Base-by-base conservation (phyloP, 2,888 invertebrate genomes). In the Dendrolimus houi region DNA sequence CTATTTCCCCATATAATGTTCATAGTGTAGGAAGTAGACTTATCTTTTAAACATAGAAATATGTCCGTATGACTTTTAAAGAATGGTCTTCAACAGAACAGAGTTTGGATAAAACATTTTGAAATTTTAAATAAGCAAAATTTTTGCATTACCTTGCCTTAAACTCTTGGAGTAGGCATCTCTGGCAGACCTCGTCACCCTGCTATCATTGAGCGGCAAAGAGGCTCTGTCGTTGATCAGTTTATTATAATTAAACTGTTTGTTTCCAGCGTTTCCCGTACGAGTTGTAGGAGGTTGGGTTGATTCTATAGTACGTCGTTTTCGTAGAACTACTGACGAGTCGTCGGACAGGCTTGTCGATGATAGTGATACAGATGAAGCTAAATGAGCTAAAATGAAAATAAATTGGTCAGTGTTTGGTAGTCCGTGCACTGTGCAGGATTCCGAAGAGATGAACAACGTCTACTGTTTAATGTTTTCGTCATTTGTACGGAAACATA, bases 231-330 rank as follows among this genome's bases (percentile, higher is more conserved):
- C 96, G 74, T 97, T 96, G 58, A 94, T 92, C 40, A 98, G 89
- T 75, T 96, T 97, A 67, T 94, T 94, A 75, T 98, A 97, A 71
- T 94, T 94, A 74, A 96, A 97, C 74, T 96, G 96, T 69, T 95
- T 94, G 75, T 81, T 88, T 60, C 84, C 84, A 0, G 77, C 71
- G 71, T 83, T 85, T 10, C 83, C 84, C 0, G 75, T 81, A 55
- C 88, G 81, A 0, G 87, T 83, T 1, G 76, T 75, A 1, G 79
- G 64, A 13, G 88, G 79, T 62, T 91, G 91, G 0, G 83, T 81
- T 0, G 91, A 84, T 65, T 91, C 91, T 41, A 87, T 85, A 0
- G 91, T 90, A 17, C 85, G 83, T 0, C 89, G 83, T 67, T 85
- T 86, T 13, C 89, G 81, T 1, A 85, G 69, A 0, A 75, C 67